Evolutionary conservation across 2,888 invertebrate genomes (phyloP).

Genomic region (Monochamus alternatus): DNA sequence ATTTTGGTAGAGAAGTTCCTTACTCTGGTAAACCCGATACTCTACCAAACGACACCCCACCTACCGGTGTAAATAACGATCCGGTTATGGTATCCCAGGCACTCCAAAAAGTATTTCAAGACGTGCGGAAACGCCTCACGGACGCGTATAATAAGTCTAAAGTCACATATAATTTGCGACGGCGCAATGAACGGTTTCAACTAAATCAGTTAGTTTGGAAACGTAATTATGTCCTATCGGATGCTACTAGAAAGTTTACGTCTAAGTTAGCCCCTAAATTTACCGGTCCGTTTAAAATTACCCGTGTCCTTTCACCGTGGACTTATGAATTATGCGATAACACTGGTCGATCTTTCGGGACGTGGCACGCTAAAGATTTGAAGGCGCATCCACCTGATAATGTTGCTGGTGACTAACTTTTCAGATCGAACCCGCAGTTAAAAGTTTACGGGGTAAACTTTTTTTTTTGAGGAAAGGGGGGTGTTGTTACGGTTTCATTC

Average conservation of each 20-base stretch:
- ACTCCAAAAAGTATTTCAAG: slow-evolving; percentile 7
- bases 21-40: neutral
- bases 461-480: too few species aligned
- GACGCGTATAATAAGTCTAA: slow-evolving; percentile 19
- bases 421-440: neutral
- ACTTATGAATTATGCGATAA: slow-evolving; percentile 23
- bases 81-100: neutral
- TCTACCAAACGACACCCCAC: neutral
- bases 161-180: slow-evolving; percentile 20
- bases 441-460: too few species aligned
- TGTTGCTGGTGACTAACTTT: neutral
- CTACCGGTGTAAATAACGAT: neutral
- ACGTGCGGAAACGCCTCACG: slow-evolving; percentile 13
- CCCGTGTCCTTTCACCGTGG: slow-evolving; percentile 35
- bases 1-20: slow-evolving; percentile 25
- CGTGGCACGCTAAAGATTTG: slow-evolving; percentile 38
- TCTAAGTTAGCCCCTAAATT: slow-evolving; percentile 28
- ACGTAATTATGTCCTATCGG: slow-evolving; percentile 31
- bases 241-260: slow-evolving; percentile 27
- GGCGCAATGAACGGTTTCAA: slow-evolving; percentile 25
- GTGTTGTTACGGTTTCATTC: too few species aligned
- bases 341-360: slow-evolving; percentile 17
- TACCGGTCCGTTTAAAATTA: slow-evolving; percentile 32
- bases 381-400: slow-evolving; percentile 38
- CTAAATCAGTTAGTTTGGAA: slow-evolving; percentile 27